Percentiles rank a stretch among this genome's conserved stretches.
Evolutionary conservation across 2,888 invertebrate genomes (phyloP).

Genomic region (Lepidochrysops patricia): DNA sequence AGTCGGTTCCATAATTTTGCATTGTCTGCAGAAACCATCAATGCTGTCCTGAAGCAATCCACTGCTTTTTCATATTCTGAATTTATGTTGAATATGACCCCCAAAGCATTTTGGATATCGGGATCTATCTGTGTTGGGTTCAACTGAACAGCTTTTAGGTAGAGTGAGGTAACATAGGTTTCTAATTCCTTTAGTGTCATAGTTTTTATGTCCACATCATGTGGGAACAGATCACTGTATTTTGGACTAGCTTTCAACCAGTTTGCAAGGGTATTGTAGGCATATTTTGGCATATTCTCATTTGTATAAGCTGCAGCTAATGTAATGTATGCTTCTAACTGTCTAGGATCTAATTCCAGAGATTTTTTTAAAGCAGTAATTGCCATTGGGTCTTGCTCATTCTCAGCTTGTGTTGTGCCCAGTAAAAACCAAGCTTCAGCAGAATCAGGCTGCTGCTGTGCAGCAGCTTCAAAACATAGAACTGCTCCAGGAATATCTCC

Average conservation of each 20-base stretch:
- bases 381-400: conserved; percentile 96
- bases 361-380: conserved; percentile 94
- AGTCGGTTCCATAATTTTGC: conserved; percentile 96
- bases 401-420: conserved; percentile 96
- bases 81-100: conserved; percentile 95
- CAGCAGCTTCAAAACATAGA: conserved; percentile 96
- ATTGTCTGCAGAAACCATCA: conserved; percentile 86
- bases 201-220: conserved; percentile 57
- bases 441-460: conserved; percentile 84
- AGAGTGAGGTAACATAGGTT: conserved; percentile 82
- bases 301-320: conserved; percentile 96
- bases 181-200: conserved; percentile 63
- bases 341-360: conserved; percentile 83
- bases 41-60: conserved; percentile 94
- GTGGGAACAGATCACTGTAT: conserved; percentile 82
- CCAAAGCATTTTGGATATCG: conserved; percentile 94
- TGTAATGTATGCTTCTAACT: conserved; percentile 89
- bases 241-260: conserved; percentile 88
- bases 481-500: conserved; percentile 97
- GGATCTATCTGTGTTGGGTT: conserved; percentile 85
- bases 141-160: conserved; percentile 85
- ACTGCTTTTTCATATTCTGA: conserved; percentile 96
- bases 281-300: conserved; percentile 93
- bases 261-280: conserved; percentile 85
- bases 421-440: conserved; percentile 90